Base-by-base conservation (phyloP, 2,113 vertebrate genomes). In the Gobio gobio region DNA sequence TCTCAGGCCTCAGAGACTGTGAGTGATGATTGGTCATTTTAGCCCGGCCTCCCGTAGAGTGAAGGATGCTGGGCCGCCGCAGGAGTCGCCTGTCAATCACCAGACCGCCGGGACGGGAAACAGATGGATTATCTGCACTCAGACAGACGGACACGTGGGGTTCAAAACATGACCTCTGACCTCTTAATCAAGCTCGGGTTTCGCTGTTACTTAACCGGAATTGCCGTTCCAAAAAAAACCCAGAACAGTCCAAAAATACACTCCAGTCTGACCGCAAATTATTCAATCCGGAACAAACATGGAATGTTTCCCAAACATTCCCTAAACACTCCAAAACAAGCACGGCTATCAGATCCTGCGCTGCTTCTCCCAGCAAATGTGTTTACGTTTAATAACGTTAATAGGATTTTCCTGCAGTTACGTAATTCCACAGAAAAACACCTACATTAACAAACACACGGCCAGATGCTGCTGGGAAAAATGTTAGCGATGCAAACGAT, bases 401-500 rank as follows among this genome's bases (percentile, higher is more conserved):
- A 58, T 58, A 36, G 54, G 75, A 85, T 63, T 24, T 14, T 56
- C 70, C 20, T 49, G 45, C 43, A 40, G 73, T 87, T 86, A 86
- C 8, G 51, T 58, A 86, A 82, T 59, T 20, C 51, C 63, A 64
- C 40, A 13, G 43, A 43, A 83, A 75, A 86, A 86, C 77, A 87
- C 64, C 61, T 24, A 77, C 49, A 63, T 79, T 24, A 59, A 64
- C 77, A 61, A 64, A 87, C 83, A 80, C 51, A 49, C 22, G 43
- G 64, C 58, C 47, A 66, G 78, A 89, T 68, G 45, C 16, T 75
- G 70, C 86, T 86, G 86, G 85, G 82, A 83, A 89, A 84, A 82
- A 87, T 26, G 14, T 5, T 3, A 68, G 76, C n/a, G 75, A 89
- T 87, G 83, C 74, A 81, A 75, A 64, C 7, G 84, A 87, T 84